Conservation (phyloP, 1,140 invertebrate species). For the Lerema accius region DNA sequence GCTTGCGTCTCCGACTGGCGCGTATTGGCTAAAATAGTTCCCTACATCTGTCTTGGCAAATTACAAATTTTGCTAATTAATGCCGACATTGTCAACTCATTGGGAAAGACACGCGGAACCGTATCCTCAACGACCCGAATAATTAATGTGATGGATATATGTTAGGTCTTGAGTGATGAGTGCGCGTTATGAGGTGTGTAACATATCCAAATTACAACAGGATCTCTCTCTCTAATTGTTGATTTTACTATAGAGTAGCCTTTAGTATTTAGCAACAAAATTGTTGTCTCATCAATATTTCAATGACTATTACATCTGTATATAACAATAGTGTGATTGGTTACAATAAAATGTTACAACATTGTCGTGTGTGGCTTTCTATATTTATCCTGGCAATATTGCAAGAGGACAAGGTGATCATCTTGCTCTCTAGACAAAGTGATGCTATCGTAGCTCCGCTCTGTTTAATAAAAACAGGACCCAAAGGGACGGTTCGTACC, state of each 20-base stretch:
- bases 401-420: not conserved
- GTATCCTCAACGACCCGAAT: conserved; percentile 18
- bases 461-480: not conserved
- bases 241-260: no score
- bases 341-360: not conserved
- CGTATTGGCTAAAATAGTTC: conserved; percentile 55
- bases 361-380: not conserved
- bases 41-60: conserved; percentile 62
- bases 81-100: conserved; percentile 46
- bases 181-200: no score
- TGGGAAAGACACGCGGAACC: conserved; percentile 16
- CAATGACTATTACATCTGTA: no score
- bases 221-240: no score
- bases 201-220: no score
- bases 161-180: no score
- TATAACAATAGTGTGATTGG: no score
- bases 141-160: conserved; percentile 27
- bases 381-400: conserved; percentile 6
- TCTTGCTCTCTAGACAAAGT: conserved; percentile 4
- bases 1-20: conserved; percentile 44
- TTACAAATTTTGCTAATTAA: conserved; percentile 59
- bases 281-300: no score
- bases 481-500: not conserved
- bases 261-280: no score
- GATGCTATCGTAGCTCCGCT: not conserved